Evolutionary conservation across 2,888 invertebrate genomes (phyloP), one percentile per base, ranked within the genome.

Genomic region (Andrena bucephala): DNA sequence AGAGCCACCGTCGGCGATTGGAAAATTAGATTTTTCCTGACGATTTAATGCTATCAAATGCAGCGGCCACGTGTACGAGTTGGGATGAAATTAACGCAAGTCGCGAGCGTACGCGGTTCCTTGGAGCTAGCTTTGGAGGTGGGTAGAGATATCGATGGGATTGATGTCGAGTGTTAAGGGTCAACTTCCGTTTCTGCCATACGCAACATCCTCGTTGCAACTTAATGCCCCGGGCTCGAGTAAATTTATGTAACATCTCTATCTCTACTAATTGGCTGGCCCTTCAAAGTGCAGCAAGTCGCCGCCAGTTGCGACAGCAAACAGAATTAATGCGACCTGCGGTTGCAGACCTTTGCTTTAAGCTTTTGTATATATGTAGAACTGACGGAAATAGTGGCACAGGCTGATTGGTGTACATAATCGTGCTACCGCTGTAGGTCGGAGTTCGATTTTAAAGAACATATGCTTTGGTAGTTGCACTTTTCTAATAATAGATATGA

Each of bases 181-280:
- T 10, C 13, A n/a, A 54, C 54, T 24, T 63, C 62, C 57, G 48
- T 57, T 69, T 24, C 10, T 13, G 13, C 6, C 59, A 8, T 16
- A 36, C 1, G 6, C 20, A 48, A 57, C 52, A n/a, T 27, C 24
- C 63, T 13, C 20, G 48, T 57, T 57, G 24, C 57, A 24, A 57
- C 24, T 57, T 24, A 57, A 57, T 57, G 50, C 79, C 50, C 31
- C 60, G 48, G 48, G 62, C 67, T 73, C 48, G 68, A 67, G 67
- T 33, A 68, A 54, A 81, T 80, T 81, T 63, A 63, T 48, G 67
- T 62, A 63, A 63, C 62, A 63, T 80, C 60, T 73, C 67, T 57
- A 67, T 73, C 62, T 0, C 62, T 62, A 0, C 81, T 81, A 81
- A 79, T 80, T 81, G 81, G 80, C 67, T 73, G 42, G 60, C 67